Evolutionary conservation across 1,140 invertebrate genomes (phyloP).

Genomic region (Drosophila murphyi): DNA sequence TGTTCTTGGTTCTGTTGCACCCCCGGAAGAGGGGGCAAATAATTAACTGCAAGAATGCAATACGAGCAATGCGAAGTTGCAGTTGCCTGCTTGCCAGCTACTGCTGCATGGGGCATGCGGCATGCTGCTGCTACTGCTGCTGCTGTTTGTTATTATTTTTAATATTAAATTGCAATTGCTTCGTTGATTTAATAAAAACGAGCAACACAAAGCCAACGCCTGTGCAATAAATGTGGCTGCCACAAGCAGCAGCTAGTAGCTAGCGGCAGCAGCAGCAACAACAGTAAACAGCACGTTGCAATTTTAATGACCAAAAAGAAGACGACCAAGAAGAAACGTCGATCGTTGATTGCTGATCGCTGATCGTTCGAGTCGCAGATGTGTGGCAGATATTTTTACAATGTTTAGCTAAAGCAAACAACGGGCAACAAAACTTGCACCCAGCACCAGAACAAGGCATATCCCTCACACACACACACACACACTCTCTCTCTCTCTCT

Average conservation of each 20-base stretch:
- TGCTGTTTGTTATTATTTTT: slow-evolving; percentile 84
- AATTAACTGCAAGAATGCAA: slow-evolving; percentile 82
- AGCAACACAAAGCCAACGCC: slow-evolving; percentile 70
- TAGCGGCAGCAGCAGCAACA: slow-evolving; percentile 41
- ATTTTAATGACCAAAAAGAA: slow-evolving; percentile 78
- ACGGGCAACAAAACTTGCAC: background rate
- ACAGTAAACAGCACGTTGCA: slow-evolving; percentile 81
- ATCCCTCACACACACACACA: slow-evolving; percentile 15
- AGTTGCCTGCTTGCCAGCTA: slow-evolving; percentile 27
- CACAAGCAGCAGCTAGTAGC: slow-evolving; percentile 27
- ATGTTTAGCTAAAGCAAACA: slow-evolving; percentile 80
- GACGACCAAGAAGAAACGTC: slow-evolving; percentile 21
- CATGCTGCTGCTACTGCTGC: background rate
- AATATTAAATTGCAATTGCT: slow-evolving; percentile 84
- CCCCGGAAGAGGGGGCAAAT: slow-evolving; percentile 52
- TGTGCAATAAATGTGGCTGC: slow-evolving; percentile 76
- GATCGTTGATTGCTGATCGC: slow-evolving; percentile 66
- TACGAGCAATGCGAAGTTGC: slow-evolving; percentile 68
- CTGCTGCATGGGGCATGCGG: too few relatives aligned
- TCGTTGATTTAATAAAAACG: slow-evolving; percentile 81
- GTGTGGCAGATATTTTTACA: slow-evolving; percentile 74
- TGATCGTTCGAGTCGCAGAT: slow-evolving; percentile 66
- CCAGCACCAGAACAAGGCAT: slow-evolving; percentile 26
- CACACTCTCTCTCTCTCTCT: background rate
- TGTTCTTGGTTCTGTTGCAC: slow-evolving; percentile 19